Conservation (phyloP, 2,113 vertebrate genomes). For the Acanthisitta chloris region DNA sequence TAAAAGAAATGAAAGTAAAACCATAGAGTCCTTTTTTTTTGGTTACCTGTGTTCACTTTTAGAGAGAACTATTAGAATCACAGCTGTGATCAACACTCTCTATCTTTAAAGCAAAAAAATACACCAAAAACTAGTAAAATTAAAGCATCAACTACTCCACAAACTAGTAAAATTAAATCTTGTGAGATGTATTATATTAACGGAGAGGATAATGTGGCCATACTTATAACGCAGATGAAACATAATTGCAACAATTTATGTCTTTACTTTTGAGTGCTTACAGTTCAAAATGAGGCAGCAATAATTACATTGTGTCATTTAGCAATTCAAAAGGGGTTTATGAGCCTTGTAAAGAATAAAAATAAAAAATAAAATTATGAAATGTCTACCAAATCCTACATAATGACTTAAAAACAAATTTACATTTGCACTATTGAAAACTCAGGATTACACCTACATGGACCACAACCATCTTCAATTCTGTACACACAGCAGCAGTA, state of each 20-base stretch:
- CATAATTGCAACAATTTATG: neutral
- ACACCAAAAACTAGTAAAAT: neutral
- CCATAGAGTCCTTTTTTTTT: neutral
- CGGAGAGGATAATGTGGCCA: neutral
- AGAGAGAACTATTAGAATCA: neutral
- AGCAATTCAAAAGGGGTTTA: neutral
- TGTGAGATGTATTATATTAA: neutral
- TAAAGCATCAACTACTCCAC: too few relatives aligned
- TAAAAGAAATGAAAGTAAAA: neutral
- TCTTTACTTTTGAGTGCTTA: neutral
- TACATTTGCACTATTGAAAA: neutral
- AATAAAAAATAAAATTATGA: neutral
- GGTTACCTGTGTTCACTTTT: neutral
- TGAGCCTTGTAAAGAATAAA: neutral
- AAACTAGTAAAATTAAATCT: neutral
- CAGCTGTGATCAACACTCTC: neutral
- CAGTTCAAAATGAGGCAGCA: neutral
- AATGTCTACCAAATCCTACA: neutral
- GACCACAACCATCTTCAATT: neutral
- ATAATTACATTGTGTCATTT: neutral
- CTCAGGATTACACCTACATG: neutral
- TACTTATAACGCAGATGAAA: neutral
- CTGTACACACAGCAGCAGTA: neutral
- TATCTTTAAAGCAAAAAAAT: neutral
- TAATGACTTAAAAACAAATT: neutral